These are phyloP conservation scores for Ranitomeya variabilis DNA, from an alignment of 2,113 vertebrate genomes.

Conservation along the genomic window DNA sequence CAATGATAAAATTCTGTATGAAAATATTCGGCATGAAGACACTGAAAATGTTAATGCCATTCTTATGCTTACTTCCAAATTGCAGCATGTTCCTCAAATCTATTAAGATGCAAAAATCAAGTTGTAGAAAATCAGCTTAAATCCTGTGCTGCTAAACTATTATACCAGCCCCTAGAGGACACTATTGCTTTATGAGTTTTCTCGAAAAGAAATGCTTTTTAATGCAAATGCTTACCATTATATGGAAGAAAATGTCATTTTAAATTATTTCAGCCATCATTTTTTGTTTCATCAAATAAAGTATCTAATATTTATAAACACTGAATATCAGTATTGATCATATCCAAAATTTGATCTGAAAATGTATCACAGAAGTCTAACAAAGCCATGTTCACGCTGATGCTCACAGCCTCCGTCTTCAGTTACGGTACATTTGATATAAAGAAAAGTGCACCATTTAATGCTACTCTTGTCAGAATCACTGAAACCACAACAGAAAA, in stretches of 20 bases:
- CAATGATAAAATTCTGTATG: background rate
- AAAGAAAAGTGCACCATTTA: background rate
- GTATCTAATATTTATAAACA: background rate
- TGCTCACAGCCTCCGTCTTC: background rate
- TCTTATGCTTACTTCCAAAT: background rate
- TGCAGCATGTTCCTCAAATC: background rate
- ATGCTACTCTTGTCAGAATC: background rate
- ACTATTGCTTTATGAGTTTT: constrained; percentile 53
- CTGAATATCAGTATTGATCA: background rate
- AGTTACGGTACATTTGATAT: background rate
- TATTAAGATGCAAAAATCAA: background rate
- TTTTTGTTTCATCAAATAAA: background rate
- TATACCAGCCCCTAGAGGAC: constrained; percentile 54
- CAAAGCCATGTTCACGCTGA: background rate
- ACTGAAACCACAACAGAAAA: background rate
- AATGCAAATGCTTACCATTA: constrained; percentile 10
- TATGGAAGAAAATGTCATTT: constrained; percentile 14
- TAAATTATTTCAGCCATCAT: background rate
- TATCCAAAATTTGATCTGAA: background rate
- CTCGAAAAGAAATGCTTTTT: background rate
- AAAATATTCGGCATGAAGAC: background rate
- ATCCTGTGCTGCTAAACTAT: background rate
- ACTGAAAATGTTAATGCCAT: background rate
- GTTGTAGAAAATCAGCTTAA: background rate
- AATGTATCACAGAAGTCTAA: background rate